phyloP scores from a whole-genome alignment of 2,797 vertebrate species.

The Furcifer pardalis region DNA sequence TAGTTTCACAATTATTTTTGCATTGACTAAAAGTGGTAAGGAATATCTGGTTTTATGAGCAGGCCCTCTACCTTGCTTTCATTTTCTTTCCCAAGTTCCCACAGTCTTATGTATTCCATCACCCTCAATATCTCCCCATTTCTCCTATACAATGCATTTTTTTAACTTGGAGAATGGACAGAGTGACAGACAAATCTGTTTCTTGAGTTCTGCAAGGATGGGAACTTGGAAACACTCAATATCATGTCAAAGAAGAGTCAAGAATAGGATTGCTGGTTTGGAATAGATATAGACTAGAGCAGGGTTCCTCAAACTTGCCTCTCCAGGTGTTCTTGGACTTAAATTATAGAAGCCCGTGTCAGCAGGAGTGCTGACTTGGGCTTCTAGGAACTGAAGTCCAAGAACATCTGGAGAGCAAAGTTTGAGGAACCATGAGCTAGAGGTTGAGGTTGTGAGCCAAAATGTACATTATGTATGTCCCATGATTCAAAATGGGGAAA shows the following conservation, averaged over 20 bases:
- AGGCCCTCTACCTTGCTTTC: constrained; percentile 74
- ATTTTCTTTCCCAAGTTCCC: constrained; percentile 65
- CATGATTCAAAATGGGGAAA: no score
- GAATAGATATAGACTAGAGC: no score
- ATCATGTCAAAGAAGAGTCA: constrained; percentile 41
- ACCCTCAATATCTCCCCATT: background rate
- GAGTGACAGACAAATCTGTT: constrained; percentile 69
- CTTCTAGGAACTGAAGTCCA: no score
- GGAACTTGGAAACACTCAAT: constrained; percentile 56
- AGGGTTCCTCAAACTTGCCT: no score
- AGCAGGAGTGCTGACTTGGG: no score
- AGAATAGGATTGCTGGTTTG: background rate
- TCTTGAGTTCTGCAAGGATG: constrained; percentile 55
- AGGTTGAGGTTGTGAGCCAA: no score
- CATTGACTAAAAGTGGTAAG: constrained; percentile 82
- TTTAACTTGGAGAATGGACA: constrained; percentile 65
- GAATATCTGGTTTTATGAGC: constrained; percentile 79
- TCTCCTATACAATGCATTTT: constrained; percentile 62
- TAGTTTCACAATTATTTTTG: constrained; percentile 85
- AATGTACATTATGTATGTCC: no score
- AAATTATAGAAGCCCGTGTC: no score
- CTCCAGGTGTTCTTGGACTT: no score
- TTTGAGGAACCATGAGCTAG: no score
- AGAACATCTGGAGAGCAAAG: no score
- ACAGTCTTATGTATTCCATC: background rate